Evolutionary conservation across 2,888 invertebrate species (phyloP).

Genomic region (Notodonta dromedarius): DNA sequence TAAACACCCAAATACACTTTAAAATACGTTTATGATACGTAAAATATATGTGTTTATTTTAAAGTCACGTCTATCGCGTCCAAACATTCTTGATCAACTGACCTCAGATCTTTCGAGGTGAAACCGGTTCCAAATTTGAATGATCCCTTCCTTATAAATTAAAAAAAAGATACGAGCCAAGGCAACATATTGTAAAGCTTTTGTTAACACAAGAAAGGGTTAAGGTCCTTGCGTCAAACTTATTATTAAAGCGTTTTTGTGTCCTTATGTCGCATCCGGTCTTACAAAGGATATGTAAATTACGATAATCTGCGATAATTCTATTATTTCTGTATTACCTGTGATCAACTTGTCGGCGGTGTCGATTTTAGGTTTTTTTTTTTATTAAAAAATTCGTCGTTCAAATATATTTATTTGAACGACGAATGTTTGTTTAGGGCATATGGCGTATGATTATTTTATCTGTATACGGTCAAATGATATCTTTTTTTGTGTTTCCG

Average conservation of each 20-base stretch:
- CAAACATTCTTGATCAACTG: conserved; percentile 71
- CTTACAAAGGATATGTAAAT: conserved; percentile 79
- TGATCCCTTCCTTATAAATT: conserved; percentile 72
- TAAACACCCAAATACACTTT: conserved; percentile 13
- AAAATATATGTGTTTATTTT: conserved; percentile 24
- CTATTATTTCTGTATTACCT: conserved; percentile 77
- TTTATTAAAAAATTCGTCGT: too few relatives aligned
- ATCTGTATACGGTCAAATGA: conserved; percentile 41
- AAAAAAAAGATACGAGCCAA: conserved; percentile 67
- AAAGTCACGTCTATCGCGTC: conserved; percentile 62
- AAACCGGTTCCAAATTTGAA: conserved; percentile 80
- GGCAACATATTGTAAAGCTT: conserved; percentile 81
- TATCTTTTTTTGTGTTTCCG: conserved; percentile 45
- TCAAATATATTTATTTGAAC: conserved; percentile 15
- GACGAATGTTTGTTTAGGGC: conserved; percentile 73
- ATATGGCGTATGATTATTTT: conserved; percentile 64
- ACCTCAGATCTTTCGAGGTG: conserved; percentile 68
- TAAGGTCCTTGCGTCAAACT: conserved; percentile 76
- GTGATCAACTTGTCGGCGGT: conserved; percentile 78
- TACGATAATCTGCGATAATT: conserved; percentile 82
- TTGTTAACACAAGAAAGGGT: conserved; percentile 79
- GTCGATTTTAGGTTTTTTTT: conserved; percentile 51
- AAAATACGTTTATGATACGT: conserved; percentile 1
- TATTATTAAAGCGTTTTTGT: conserved; percentile 84
- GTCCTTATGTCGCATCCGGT: conserved; percentile 80